A percentile compares a stretch with the other conserved stretches of the same genome.
Conservation (phyloP, 2,113 vertebrate genomes). For the Chlorodrepanis virens region DNA sequence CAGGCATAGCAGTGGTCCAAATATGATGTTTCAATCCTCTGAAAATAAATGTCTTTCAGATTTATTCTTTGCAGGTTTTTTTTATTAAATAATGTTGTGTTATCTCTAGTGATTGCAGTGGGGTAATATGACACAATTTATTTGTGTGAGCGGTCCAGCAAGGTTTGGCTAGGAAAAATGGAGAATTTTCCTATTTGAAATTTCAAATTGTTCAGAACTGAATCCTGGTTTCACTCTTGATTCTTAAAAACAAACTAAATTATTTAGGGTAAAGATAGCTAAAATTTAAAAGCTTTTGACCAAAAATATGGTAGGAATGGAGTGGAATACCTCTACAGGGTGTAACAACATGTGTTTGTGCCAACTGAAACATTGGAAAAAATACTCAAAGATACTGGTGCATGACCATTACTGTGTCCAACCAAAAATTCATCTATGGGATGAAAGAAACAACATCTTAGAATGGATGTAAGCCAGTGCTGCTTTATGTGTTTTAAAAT, state of each 20-base stretch:
- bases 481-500: not conserved
- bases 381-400: not conserved
- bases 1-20: not conserved
- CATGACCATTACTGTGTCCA: not conserved
- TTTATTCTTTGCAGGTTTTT: not conserved
- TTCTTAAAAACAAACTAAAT: not conserved
- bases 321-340: not conserved
- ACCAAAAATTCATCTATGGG: not conserved
- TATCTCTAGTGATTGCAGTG: not conserved
- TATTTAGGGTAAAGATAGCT: not conserved
- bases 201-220: not conserved
- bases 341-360: not conserved
- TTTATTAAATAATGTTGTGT: not conserved
- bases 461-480: not conserved
- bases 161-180: not conserved
- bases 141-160: not conserved
- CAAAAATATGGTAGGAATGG: not conserved
- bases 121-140: not conserved
- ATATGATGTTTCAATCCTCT: not conserved
- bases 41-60: not conserved
- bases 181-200: not conserved
- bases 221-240: not conserved
- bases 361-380: not conserved
- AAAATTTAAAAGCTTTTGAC: not conserved
- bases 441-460: not conserved